Conservation (phyloP, 2,113 vertebrate genomes). For the Epinephelus moara region DNA sequence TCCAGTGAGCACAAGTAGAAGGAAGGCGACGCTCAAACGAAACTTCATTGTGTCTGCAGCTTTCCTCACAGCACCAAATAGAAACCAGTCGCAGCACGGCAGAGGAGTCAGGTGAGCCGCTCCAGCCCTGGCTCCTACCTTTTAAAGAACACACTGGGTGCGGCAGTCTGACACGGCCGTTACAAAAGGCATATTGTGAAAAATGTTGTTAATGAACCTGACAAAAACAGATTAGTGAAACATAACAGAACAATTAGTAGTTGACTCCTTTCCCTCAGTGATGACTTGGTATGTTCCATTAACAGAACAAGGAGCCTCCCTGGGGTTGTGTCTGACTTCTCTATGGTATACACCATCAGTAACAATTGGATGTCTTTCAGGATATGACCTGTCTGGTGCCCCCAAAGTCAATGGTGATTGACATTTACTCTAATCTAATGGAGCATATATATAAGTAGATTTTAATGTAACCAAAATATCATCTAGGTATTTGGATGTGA, state of each 20-base stretch:
- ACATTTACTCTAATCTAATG: too few species aligned
- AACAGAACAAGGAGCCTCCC: not conserved
- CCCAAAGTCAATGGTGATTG: too few species aligned
- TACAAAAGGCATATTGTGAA: not conserved
- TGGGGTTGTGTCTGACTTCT: not conserved
- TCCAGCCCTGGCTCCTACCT: not conserved
- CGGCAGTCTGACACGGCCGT: not conserved
- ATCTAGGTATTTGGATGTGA: too few species aligned
- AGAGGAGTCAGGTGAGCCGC: not conserved
- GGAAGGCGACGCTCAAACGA: not conserved
- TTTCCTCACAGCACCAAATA: not conserved
- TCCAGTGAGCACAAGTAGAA: conserved; percentile 1
- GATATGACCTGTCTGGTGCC: too few species aligned
- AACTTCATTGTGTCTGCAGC: conserved; percentile 26
- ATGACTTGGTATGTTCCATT: not conserved
- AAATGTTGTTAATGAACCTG: not conserved
- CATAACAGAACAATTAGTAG: conserved; percentile 1
- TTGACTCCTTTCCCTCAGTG: too few species aligned
- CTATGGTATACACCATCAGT: too few species aligned
- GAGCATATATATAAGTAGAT: too few species aligned
- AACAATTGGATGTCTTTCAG: too few species aligned
- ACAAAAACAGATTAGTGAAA: not conserved
- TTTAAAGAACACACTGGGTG: conserved; percentile 23
- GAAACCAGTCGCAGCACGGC: not conserved
- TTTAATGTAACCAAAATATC: too few species aligned